Evolutionary conservation across 1,140 invertebrate genomes (phyloP).

Genomic region (Drosophila orena): DNA sequence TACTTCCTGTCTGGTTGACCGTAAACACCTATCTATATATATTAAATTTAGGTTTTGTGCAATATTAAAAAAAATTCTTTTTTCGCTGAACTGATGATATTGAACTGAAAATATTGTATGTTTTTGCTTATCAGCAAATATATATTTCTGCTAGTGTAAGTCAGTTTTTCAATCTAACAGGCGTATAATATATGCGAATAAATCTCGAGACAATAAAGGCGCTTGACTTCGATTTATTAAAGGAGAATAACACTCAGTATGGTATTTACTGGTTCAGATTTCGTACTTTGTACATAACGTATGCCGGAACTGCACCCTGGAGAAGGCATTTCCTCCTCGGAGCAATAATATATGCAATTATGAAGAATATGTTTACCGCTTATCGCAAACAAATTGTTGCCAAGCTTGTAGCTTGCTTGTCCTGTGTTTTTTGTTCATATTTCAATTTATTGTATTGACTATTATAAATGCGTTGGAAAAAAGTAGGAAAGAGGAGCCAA

Average conservation of each 20-base stretch:
- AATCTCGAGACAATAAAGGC: slow-evolving; percentile 13
- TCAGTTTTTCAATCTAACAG: slow-evolving; percentile 4
- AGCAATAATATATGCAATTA: neutral
- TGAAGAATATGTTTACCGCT: neutral
- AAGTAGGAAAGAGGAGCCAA: too few relatives aligned
- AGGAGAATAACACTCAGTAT: slow-evolving; percentile 23
- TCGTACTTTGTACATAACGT: neutral
- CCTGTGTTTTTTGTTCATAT: neutral
- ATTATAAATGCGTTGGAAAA: slow-evolving; percentile 2
- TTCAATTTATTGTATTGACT: neutral
- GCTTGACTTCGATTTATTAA: slow-evolving; percentile 36
- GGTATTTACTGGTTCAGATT: slow-evolving; percentile 33
- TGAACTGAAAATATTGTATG: neutral
- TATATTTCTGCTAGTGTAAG: slow-evolving; percentile 28
- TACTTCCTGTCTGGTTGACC: neutral
- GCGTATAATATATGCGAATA: slow-evolving; percentile 23
- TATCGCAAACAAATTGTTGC: slow-evolving; percentile 15
- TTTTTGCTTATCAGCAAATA: neutral
- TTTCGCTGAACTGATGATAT: too few relatives aligned
- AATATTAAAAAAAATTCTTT: too few relatives aligned
- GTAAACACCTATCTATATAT: too few relatives aligned
- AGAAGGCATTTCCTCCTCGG: slow-evolving; percentile 21
- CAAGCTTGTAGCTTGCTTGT: slow-evolving; percentile 9
- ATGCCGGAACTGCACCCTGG: slow-evolving; percentile 44
- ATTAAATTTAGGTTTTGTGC: too few relatives aligned